Evolutionary conservation across 2,113 vertebrate genomes (phyloP), one percentile per base, ranked within the genome.

Genomic region (Rhinolophus ferrumequinum): DNA sequence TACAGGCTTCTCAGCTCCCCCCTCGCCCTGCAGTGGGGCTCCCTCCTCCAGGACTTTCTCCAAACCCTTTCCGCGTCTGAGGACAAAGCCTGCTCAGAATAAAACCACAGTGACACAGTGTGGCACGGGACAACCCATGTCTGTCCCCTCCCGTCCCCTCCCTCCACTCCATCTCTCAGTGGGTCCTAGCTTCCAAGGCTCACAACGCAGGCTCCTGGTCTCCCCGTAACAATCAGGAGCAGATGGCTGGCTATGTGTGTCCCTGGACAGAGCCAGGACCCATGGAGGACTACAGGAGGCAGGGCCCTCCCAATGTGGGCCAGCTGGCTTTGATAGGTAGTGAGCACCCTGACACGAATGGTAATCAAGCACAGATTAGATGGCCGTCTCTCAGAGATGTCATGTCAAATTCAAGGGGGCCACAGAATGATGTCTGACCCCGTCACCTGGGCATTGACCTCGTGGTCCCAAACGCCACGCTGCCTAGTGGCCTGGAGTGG

Each of bases 301-400:
- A 28, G 44, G 9, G 15, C 9, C 13, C 1, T 11, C 58, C 56
- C 14, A 0, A 8, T 22, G 3, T 0, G 35, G 14, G 14, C 33
- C 0, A 0, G 35, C 47, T 3, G 8, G 8, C 33, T 52, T 8
- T 0, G 56, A 33, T 1, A 44, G 64, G 56, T 16, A 38, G 77
- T 5, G 60, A 73, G 50, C 35, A 12, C 9, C 76, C 60, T 0
- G 7, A 1, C 28, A 1, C 12, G 0, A 1, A 24, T 0, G 1
- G 86, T 15, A 30, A 92, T 58, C 66, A 21, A 89, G 88, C 79
- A 47, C 66, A 70, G 56, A 8, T 16, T 1, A n/a, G 58, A 4
- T 2, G 5, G 26, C 24, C 26, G 0, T 54, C 70, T 3, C 64
- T 41, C 38, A 6, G 69, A 33, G 14, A 18, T 6, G 44, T n/a